phyloP scores from a whole-genome alignment of 2,113 vertebrate species.

The Laticauda laticaudata region DNA sequence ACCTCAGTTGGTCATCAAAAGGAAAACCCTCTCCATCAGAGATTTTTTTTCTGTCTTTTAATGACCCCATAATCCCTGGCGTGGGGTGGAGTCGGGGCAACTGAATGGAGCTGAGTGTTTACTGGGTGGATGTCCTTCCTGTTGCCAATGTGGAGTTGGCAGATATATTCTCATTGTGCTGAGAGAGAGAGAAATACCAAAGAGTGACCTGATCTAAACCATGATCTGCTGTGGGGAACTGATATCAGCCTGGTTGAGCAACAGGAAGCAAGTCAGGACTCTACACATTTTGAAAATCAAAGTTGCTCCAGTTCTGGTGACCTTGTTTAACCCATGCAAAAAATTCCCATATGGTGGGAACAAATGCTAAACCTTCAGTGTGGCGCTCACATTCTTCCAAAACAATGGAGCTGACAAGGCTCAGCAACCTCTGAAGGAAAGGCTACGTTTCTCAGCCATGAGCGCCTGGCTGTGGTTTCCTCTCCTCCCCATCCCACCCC shows the following conservation, averaged over 20 bases:
- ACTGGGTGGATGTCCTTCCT: no score
- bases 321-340: constrained; percentile 25
- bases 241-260: not conserved
- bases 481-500: not conserved
- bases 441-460: not conserved
- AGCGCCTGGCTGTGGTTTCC: not conserved
- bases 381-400: not conserved
- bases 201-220: constrained; percentile 13
- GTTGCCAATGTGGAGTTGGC: no score
- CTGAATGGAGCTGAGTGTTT: no score
- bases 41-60: no score
- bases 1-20: constrained; percentile 15
- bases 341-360: not conserved
- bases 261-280: not conserved
- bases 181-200: not conserved
- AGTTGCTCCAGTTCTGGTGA: not conserved
- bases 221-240: not conserved
- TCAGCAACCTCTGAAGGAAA: not conserved
- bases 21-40: not conserved
- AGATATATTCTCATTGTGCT: no score
- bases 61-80: no score
- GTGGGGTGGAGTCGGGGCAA: no score
- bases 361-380: not conserved
- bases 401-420: not conserved
- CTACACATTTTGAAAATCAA: not conserved